These are phyloP conservation scores for Calliphora vicina DNA, from an alignment of 1,140 invertebrate species.

Conservation along the genomic window DNA sequence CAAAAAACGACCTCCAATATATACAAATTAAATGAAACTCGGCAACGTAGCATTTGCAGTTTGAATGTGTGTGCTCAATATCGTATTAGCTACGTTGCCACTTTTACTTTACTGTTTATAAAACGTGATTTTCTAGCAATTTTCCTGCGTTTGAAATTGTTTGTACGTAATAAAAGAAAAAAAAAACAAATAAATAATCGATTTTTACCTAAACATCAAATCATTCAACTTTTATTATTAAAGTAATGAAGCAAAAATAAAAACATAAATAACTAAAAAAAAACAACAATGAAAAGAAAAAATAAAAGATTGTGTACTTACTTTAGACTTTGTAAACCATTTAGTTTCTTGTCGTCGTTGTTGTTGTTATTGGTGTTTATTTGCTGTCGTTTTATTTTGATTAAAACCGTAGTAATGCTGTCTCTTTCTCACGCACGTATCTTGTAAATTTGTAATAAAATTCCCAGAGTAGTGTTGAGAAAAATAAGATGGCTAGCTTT, in stretches of 20 bases:
- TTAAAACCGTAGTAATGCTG: background rate
- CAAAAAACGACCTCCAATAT: background rate
- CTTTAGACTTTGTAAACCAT: slow-evolving; percentile 59
- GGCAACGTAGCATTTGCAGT: slow-evolving; percentile 19
- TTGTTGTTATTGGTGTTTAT: slow-evolving; percentile 41
- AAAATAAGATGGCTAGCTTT: slow-evolving; percentile 43
- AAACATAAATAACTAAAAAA: background rate
- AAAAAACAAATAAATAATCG: background rate
- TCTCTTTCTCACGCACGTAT: slow-evolving; percentile 34
- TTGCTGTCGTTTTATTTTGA: slow-evolving; percentile 35
- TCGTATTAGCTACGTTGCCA: slow-evolving; percentile 17
- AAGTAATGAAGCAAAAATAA: background rate
- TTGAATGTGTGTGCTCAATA: background rate
- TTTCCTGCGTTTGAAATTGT: background rate
- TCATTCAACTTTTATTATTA: background rate
- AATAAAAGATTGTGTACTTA: background rate
- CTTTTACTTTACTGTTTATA: background rate
- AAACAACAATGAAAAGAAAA: background rate
- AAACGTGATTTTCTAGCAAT: slow-evolving; percentile 18
- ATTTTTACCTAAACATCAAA: background rate
- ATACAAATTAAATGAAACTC: background rate
- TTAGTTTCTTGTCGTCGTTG: slow-evolving; percentile 45
- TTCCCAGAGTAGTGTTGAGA: slow-evolving; percentile 41
- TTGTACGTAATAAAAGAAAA: too few relatives aligned
- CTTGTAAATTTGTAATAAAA: slow-evolving; percentile 41